A percentile compares a stretch with the other conserved stretches of the same genome.
Evolutionary conservation across 2,888 invertebrate genomes (phyloP).

Genomic region (Xylota sylvarum): DNA sequence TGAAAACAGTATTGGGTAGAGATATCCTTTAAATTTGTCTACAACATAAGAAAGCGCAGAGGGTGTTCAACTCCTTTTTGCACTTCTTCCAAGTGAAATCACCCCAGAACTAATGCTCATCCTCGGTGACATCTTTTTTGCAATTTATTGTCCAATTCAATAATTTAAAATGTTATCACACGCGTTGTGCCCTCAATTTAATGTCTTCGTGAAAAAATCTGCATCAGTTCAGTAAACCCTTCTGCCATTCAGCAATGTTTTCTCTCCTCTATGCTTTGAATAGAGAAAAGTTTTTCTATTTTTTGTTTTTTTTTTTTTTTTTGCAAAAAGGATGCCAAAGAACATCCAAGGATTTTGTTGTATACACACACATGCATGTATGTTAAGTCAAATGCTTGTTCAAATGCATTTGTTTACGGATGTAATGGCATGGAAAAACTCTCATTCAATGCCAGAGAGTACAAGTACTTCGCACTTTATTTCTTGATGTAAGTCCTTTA

Average conservation of each 20-base stretch:
- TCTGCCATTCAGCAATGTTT: slow-evolving; percentile 10
- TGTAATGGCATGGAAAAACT: slow-evolving; percentile 73
- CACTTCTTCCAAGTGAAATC: no score
- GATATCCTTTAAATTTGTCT: no score
- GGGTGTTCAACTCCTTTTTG: no score
- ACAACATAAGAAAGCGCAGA: no score
- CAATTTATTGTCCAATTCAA: neutral
- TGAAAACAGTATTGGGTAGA: no score
- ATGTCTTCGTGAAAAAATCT: neutral
- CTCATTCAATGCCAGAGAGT: slow-evolving; percentile 69
- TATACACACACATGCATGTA: neutral
- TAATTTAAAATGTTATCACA: neutral
- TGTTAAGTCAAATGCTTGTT: slow-evolving; percentile 53
- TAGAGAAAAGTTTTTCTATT: slow-evolving; percentile 2
- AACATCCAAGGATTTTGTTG: slow-evolving; percentile 16
- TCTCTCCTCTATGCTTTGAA: slow-evolving; percentile 1
- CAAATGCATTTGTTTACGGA: slow-evolving; percentile 68
- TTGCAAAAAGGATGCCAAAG: slow-evolving; percentile 22
- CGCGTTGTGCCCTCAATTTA: neutral
- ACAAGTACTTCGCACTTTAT: slow-evolving; percentile 69
- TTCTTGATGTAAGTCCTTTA: slow-evolving; percentile 56
- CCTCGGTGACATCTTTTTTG: neutral
- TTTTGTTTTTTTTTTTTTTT: neutral
- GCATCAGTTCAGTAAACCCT: slow-evolving; percentile 46
- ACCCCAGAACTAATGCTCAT: no score